These are phyloP conservation scores for Campylomormyrus tamandua DNA, from an alignment of 2,113 vertebrate species.

Conservation along the genomic window DNA sequence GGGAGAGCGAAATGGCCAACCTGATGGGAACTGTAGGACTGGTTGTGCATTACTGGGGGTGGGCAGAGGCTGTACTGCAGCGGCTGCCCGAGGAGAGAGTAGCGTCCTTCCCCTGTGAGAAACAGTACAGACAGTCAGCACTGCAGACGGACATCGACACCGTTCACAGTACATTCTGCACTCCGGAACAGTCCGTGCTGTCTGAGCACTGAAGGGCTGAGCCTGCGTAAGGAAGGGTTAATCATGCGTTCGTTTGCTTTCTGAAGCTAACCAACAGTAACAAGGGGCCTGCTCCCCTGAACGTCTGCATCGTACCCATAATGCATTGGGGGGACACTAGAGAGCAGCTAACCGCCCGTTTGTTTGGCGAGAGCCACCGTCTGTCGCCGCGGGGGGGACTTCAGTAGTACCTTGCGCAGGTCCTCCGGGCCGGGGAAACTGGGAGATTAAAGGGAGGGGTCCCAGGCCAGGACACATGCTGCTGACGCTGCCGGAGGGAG, in stretches of 20 bases:
- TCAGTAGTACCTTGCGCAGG: slow-evolving; percentile 75
- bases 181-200: background rate
- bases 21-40: slow-evolving; percentile 87
- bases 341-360: background rate
- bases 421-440: slow-evolving; percentile 83
- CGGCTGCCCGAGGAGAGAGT: slow-evolving; percentile 88
- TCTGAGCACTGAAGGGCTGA: background rate
- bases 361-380: background rate
- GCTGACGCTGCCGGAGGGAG: slow-evolving; percentile 82
- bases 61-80: slow-evolving; percentile 95
- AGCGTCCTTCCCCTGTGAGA: slow-evolving; percentile 76
- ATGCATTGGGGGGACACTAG: background rate
- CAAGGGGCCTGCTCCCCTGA: background rate
- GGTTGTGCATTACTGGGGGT: slow-evolving; percentile 80
- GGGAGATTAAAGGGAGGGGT: slow-evolving; percentile 84
- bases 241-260: background rate
- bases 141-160: background rate
- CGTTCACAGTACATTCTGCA: background rate
- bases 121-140: slow-evolving; percentile 18
- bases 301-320: background rate
- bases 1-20: slow-evolving; percentile 47
- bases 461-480: slow-evolving; percentile 85
- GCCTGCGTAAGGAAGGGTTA: background rate
- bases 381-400: background rate
- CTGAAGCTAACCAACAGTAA: background rate